Evolutionary conservation across 2,888 invertebrate genomes (phyloP), one percentile per base, ranked within the genome.

Genomic region (Papilio elwesi): DNA sequence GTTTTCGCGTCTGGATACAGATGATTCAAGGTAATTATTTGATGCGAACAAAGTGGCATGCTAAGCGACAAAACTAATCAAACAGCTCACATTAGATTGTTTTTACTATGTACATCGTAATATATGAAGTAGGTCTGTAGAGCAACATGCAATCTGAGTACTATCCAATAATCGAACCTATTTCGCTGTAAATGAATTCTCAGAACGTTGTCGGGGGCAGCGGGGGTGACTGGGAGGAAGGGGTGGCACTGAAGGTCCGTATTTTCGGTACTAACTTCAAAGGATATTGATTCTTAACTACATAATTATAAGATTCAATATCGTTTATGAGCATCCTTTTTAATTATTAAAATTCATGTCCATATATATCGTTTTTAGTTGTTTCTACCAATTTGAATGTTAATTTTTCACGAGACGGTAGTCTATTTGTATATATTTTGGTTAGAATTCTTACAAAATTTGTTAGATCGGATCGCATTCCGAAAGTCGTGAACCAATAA

Each of bases 131-230:
- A 59, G 59, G 59, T 59, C 38, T 69, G 12, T 63, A 43, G 15
- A 38, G 10, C 69, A 69, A 69, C 38, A 63, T 52, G 16, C 52
- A 63, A 63, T 63, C 69, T 43, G 62, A 63, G 52, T 52, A 51
- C 62, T 69, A 69, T 63, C 52, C 69, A 69, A 63, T 69, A 69
- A 69, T 69, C 69, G 43, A 69, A 63, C 51, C 62, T 69, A 63
- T 63, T 69, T 52, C 47, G 49, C 68, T 68, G 62, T 69, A 69
- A 62, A 52, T 52, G 52, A 69, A 63, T 63, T 69, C 69, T 63
- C 62, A 51, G 47, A 69, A 63, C 69, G 69, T 43, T 63, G 69
- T 13, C 47, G 62, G 15, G 26, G 57, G 57, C 13, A 13, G 57
- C 26, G 57, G 59, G 64, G 49, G 36, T 7, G 6, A 13, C 26